phyloP scores from a whole-genome alignment of 2,113 vertebrate species.

The Hystrix brachyura region DNA sequence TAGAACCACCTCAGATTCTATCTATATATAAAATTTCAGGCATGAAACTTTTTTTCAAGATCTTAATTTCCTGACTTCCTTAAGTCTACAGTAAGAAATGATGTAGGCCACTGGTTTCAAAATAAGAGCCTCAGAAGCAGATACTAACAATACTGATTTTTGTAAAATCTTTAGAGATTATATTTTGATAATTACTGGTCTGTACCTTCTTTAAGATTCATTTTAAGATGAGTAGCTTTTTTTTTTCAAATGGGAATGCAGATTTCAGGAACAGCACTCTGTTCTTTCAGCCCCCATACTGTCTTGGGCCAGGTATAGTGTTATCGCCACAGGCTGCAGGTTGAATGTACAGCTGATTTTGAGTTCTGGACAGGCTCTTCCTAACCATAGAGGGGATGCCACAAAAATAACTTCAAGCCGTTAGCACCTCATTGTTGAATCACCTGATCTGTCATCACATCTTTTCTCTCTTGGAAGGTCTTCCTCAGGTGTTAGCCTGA shows the following conservation, averaged over 20 bases:
- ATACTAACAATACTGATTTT: background rate
- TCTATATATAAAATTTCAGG: background rate
- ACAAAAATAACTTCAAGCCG: background rate
- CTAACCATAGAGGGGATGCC: background rate
- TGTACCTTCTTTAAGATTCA: background rate
- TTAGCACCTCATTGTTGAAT: conserved; percentile 8
- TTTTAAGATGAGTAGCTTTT: conserved; percentile 22
- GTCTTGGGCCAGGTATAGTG: background rate
- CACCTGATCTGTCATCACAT: background rate
- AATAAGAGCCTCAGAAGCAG: background rate
- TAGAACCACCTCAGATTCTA: background rate
- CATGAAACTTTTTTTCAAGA: background rate
- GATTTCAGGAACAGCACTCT: background rate
- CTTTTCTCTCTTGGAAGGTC: background rate
- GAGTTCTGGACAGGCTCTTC: background rate
- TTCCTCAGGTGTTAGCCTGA: conserved; percentile 2
- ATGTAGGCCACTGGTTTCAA: background rate
- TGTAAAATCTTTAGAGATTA: background rate
- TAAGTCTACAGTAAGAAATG: background rate
- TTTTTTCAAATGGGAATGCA: background rate
- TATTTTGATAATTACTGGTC: background rate
- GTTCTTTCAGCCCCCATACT: background rate
- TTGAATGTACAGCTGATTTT: background rate
- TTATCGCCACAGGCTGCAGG: background rate
- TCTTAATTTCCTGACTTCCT: background rate